These are phyloP conservation scores for Eledona agricola DNA, from an alignment of 2,888 invertebrate genomes.

Conservation along the genomic window DNA sequence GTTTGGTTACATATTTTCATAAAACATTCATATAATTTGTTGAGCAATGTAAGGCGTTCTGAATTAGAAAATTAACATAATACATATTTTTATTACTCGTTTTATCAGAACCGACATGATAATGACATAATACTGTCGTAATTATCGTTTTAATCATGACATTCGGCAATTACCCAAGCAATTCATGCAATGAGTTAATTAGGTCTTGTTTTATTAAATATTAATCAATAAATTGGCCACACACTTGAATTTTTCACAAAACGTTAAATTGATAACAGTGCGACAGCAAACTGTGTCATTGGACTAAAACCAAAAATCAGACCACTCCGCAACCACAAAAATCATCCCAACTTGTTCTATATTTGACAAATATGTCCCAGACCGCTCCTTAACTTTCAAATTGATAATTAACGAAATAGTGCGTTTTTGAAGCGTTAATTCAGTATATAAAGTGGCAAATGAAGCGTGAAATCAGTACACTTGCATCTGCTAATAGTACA, in stretches of 20 bases:
- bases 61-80: no score
- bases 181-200: constrained; percentile 20
- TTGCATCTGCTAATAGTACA: not conserved
- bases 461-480: constrained; percentile 10
- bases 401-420: constrained; percentile 7
- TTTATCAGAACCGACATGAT: constrained; percentile 11
- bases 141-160: constrained; percentile 12
- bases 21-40: no score
- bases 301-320: constrained; percentile 7
- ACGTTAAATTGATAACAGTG: not conserved
- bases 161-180: constrained; percentile 9
- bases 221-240: constrained; percentile 1
- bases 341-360: constrained; percentile 7
- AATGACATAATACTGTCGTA: constrained; percentile 19
- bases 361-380: constrained; percentile 5
- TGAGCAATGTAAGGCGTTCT: no score
- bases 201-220: constrained; percentile 10
- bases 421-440: constrained; percentile 3
- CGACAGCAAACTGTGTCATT: not conserved
- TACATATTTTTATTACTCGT: not conserved
- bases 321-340: constrained; percentile 8
- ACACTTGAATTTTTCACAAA: constrained; percentile 1
- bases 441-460: constrained; percentile 8
- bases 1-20: no score
- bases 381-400: constrained; percentile 18